phyloP scores from a whole-genome alignment of 2,888 invertebrate genomes.

The Archaeoteleia sp. region DNA sequence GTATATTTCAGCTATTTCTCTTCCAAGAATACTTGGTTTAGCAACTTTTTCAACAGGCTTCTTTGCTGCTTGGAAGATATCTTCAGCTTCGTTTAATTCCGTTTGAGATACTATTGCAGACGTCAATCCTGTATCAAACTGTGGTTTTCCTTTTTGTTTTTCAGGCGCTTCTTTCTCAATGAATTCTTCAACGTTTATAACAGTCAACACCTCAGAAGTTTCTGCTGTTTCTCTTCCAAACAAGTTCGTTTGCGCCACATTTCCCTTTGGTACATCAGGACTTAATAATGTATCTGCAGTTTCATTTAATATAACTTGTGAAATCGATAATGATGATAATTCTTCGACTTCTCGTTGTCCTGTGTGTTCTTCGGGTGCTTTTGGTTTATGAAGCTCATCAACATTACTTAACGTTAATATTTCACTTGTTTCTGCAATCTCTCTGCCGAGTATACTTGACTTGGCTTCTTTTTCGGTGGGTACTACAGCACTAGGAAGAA shows the following conservation, averaged over 20 bases:
- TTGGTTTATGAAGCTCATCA: constrained; percentile 62
- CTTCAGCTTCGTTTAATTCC: constrained; percentile 55
- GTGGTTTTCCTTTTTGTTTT: constrained; percentile 40
- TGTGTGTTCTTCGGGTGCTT: constrained; percentile 61
- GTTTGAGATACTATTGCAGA: constrained; percentile 56
- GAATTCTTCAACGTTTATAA: constrained; percentile 57
- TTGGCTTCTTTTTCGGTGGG: constrained; percentile 69
- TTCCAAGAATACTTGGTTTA: constrained; percentile 66
- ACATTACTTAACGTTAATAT: constrained; percentile 58
- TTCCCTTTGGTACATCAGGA: constrained; percentile 31
- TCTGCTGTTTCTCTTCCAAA: constrained; percentile 72
- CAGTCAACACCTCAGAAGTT: constrained; percentile 62
- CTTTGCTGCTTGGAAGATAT: constrained; percentile 39
- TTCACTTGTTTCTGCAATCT: constrained; percentile 63
- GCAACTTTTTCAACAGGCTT: constrained; percentile 55
- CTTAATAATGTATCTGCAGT: constrained; percentile 53
- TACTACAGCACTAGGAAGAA: constrained; percentile 37
- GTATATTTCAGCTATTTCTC: constrained; percentile 65
- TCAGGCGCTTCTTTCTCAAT: constrained; percentile 43
- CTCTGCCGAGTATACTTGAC: constrained; percentile 61
- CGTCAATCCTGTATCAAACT: constrained; percentile 54
- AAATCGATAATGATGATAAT: constrained; percentile 54
- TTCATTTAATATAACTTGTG: constrained; percentile 59
- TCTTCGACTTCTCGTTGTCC: constrained; percentile 57
- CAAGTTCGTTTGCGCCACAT: constrained; percentile 57